Conservation (phyloP, 2,888 invertebrate genomes). For the Balanococcus diminutus region DNA sequence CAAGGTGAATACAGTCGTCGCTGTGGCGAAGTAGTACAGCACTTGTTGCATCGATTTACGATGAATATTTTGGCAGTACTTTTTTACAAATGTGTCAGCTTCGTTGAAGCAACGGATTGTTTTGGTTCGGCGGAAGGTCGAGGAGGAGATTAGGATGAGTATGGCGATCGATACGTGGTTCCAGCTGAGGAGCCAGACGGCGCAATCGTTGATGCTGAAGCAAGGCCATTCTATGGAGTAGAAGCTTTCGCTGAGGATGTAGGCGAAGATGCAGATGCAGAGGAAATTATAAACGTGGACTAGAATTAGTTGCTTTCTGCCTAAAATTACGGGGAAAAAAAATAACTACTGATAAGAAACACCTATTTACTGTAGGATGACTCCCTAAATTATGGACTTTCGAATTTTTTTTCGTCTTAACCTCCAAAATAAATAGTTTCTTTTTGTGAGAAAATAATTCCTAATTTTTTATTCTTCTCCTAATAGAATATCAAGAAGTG, state of each 20-base stretch:
- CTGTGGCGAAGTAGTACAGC: background rate
- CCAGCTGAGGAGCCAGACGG: constrained; percentile 46
- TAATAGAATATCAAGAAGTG: too few species aligned
- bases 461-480: too few species aligned
- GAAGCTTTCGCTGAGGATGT: constrained; percentile 4
- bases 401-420: too few species aligned
- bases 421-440: too few species aligned
- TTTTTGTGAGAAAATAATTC: too few species aligned
- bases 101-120: background rate
- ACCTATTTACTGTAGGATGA: too few species aligned
- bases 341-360: too few species aligned
- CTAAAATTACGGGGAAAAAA: too few species aligned
- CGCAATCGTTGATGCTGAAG: constrained; percentile 46
- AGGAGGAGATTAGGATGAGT: background rate
- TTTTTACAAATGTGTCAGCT: background rate
- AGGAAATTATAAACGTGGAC: background rate
- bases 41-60: background rate
- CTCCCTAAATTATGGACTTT: too few species aligned
- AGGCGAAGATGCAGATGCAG: background rate
- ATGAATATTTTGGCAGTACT: background rate
- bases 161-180: constrained; percentile 42
- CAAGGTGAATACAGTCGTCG: background rate
- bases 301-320: background rate
- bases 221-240: constrained; percentile 43
- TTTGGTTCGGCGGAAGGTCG: background rate